Evolutionary conservation across 2,113 vertebrate species (phyloP), one percentile per base, ranked within the genome.

Genomic region (Osmerus eperlanus): DNA sequence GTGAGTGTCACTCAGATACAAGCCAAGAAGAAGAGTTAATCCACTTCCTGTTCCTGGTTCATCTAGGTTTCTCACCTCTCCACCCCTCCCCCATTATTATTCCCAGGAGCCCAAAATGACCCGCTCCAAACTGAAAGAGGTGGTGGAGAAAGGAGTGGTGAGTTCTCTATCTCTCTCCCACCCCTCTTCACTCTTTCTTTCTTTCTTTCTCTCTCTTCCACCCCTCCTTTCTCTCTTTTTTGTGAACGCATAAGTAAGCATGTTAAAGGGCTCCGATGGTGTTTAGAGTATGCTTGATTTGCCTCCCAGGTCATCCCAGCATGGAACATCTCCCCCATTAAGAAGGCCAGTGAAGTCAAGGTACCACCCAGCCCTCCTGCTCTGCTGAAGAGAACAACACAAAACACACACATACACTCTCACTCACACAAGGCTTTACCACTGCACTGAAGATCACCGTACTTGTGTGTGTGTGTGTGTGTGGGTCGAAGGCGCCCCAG

Each of bases 301-400:
- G 55, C 80, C 54, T 74, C 32, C 56, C 83, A 99, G 97, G 95
- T 97, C 55, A 97, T 98, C 78, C 96, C 97, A 11, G 92, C 94
- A 0, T 99, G 97, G 97, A 99, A 96, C 84, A 96, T 99, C 77
- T 98, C 97, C 52, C 96, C 97, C 13, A 97, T 99, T 83, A 98
- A 98, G 92, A 98, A 96, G 81, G 88, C 88, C 19, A 91, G 83
- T 3, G 92, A 95, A 55, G 56, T 86, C 58, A 93, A 94, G 92
- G 94, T 95, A 52, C 16, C 32, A 32, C 63, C 32, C 28, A 63
- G 15, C 15, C 55, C 55, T 18, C 55, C n/a, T 56, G 3, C 55
- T 18, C 41, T 47, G 41, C 41, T 11, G 41, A 47, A 47, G 9
- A 47, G 41, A 47, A 9, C 8, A 36, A 64, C 29, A 7, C 61